phyloP scores from a whole-genome alignment of 1,140 invertebrate species.

The Tetragnatha versicolor region DNA sequence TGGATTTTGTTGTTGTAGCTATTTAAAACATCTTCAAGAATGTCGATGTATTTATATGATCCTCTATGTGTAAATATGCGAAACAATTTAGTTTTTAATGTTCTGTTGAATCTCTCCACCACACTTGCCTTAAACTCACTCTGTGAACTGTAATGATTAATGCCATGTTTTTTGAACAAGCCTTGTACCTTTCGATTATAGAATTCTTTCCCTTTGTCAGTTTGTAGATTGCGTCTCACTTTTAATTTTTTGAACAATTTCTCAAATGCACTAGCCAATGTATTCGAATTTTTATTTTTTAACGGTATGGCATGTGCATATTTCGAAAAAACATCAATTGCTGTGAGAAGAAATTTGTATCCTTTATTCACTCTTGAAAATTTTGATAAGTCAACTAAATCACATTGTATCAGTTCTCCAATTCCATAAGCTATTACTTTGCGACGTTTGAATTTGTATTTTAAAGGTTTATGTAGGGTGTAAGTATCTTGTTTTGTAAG shows the following conservation, averaged over 20 bases:
- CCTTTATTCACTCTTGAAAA: not conserved
- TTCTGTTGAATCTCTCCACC: conserved; percentile 3
- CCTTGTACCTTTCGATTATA: not conserved
- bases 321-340: conserved; percentile 17
- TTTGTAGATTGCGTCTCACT: not conserved
- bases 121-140: not conserved
- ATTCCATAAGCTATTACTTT: not conserved
- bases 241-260: not conserved
- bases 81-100: conserved; percentile 9
- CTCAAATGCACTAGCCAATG: not conserved
- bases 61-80: not conserved
- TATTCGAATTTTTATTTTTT: not conserved
- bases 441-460: not conserved
- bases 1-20: not conserved
- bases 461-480: not conserved
- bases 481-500: not conserved
- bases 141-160: conserved; percentile 7
- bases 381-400: not conserved
- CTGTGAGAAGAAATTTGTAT: not conserved
- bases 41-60: conserved; percentile 26
- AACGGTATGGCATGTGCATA: conserved; percentile 1
- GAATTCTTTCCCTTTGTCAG: conserved; percentile 6
- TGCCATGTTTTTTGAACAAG: not conserved
- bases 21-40: not conserved
- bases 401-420: not conserved